Percentiles rank a stretch among this genome's conserved stretches.
phyloP scores from a whole-genome alignment of 1,140 invertebrate species.

The Drosophila pseudoobscura region DNA sequence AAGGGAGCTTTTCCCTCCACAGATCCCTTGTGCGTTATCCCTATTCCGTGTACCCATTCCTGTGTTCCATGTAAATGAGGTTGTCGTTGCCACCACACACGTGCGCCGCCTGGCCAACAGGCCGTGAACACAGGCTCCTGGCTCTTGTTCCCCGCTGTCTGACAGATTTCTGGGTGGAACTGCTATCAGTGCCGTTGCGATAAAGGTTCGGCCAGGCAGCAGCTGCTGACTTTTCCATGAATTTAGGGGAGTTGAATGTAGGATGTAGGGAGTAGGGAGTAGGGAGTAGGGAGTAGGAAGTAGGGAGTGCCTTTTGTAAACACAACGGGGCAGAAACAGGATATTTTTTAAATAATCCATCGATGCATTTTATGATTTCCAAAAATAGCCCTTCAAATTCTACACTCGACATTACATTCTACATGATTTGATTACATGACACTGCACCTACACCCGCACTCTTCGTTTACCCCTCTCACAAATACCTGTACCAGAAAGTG shows the following conservation, averaged over 20 bases:
- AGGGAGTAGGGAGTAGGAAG: too few species aligned
- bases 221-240: slow-evolving; percentile 45
- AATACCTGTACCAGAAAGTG: too few species aligned
- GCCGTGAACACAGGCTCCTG: slow-evolving; percentile 60
- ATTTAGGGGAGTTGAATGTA: too few species aligned
- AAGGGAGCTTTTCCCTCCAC: slow-evolving; percentile 51
- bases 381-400: too few species aligned
- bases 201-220: slow-evolving; percentile 22
- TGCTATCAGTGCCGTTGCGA: slow-evolving; percentile 37
- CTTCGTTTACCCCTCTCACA: too few species aligned
- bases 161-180: slow-evolving; percentile 56
- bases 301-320: too few species aligned
- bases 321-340: too few species aligned
- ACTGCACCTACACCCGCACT: too few species aligned
- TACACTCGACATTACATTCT: too few species aligned
- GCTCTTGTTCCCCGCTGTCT: slow-evolving; percentile 9
- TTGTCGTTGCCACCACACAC: slow-evolving; percentile 32
- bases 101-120: slow-evolving; percentile 46
- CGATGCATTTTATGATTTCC: not conserved
- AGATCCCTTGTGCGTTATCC: slow-evolving; percentile 7
- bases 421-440: too few species aligned
- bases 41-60: slow-evolving; percentile 4
- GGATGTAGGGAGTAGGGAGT: too few species aligned
- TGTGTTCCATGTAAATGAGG: slow-evolving; percentile 40
- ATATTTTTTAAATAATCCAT: too few species aligned